A percentile compares a stretch with the other conserved stretches of the same genome.
Conservation (phyloP, 2,113 vertebrate species). For the Eira barbara region DNA sequence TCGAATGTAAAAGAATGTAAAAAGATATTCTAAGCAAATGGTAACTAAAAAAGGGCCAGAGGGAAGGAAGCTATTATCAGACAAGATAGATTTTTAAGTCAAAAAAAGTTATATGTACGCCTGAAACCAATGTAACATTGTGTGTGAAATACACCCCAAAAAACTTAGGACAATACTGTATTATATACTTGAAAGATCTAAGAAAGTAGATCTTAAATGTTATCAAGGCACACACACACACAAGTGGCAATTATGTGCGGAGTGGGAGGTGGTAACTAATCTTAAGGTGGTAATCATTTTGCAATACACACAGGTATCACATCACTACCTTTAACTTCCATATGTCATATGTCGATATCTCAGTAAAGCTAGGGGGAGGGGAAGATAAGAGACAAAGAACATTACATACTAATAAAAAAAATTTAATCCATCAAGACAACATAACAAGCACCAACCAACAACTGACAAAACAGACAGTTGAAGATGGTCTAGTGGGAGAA, state of each 20-base stretch:
- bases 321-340: not conserved
- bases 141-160: not conserved
- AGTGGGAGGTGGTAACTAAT: not conserved
- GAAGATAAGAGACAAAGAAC: not conserved
- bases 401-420: not conserved
- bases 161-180: not conserved
- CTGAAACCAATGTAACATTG: not conserved
- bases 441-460: not conserved
- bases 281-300: not conserved
- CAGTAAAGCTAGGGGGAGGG: not conserved
- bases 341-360: not conserved
- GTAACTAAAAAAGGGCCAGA: not conserved
- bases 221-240: not conserved
- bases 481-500: not conserved
- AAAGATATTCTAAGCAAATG: not conserved
- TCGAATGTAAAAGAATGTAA: not conserved
- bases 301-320: not conserved
- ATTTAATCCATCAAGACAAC: not conserved
- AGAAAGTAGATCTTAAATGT: not conserved
- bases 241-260: not conserved
- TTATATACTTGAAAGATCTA: not conserved
- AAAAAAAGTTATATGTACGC: not conserved
- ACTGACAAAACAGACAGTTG: not conserved
- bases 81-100: not conserved
- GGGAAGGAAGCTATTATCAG: not conserved